These are phyloP conservation scores for Dolichomitus sp. DNA, from an alignment of 2,888 invertebrate genomes.

Conservation along the genomic window DNA sequence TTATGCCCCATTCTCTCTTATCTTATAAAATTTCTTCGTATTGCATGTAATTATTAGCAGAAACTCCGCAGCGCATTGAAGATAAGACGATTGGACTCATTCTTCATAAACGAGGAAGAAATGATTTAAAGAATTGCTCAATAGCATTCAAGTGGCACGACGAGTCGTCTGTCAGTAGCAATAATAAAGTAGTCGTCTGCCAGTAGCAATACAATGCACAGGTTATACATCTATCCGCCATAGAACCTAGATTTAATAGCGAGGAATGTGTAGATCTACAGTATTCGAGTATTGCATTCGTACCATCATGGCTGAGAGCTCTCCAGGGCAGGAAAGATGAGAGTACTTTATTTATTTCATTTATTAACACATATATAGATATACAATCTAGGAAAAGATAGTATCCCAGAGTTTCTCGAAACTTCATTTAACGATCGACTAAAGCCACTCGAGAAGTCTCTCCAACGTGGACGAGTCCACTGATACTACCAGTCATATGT, in stretches of 20 bases:
- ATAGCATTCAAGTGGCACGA: slow-evolving; percentile 36
- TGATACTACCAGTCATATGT: background rate
- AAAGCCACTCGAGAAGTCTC: slow-evolving; percentile 39
- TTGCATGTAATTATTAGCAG: background rate
- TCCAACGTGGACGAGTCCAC: slow-evolving; percentile 11
- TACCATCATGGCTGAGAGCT: background rate
- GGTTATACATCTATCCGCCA: background rate
- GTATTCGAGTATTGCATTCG: background rate
- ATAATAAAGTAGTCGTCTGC: slow-evolving; percentile 21
- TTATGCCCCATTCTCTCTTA: too few species aligned
- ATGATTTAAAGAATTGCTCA: slow-evolving; percentile 16
- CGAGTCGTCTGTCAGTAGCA: slow-evolving; percentile 5
- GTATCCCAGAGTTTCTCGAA: slow-evolving; percentile 21
- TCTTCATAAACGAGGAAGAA: background rate
- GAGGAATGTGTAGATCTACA: background rate
- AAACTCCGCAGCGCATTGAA: background rate
- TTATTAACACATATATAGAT: slow-evolving; percentile 11
- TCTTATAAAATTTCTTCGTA: background rate
- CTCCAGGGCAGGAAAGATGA: background rate
- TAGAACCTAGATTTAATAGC: slow-evolving; percentile 8
- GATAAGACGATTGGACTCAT: background rate
- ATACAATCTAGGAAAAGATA: background rate
- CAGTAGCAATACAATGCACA: too few species aligned
- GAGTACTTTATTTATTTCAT: slow-evolving; percentile 19
- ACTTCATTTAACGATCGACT: slow-evolving; percentile 39